Conservation (phyloP, 1,140 invertebrate genomes). For the Eulimnadia texana region DNA sequence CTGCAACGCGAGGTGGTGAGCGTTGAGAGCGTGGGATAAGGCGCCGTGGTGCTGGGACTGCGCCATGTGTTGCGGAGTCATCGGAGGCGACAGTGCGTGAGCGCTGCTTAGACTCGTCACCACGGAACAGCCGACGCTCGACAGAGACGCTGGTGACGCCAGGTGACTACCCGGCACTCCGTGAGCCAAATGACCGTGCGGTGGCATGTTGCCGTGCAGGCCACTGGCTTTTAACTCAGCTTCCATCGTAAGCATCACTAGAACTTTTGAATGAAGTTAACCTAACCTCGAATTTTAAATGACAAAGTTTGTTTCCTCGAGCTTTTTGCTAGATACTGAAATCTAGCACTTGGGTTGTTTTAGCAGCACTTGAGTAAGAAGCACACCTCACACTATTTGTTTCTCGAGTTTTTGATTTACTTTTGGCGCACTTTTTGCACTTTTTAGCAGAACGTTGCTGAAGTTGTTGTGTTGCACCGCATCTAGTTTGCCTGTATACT, state of each 20-base stretch:
- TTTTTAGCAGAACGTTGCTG: too few relatives aligned
- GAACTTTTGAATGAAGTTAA: not conserved
- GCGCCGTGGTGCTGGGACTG: constrained; percentile 43
- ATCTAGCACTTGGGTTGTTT: too few relatives aligned
- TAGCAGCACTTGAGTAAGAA: too few relatives aligned
- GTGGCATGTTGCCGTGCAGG: constrained; percentile 2
- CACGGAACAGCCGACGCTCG: constrained; percentile 9
- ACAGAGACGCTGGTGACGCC: constrained; percentile 1
- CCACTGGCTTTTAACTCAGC: constrained; percentile 49
- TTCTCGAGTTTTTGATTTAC: too few relatives aligned
- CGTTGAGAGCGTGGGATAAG: not conserved
- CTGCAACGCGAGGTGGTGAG: not conserved
- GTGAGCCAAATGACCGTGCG: constrained; percentile 7
- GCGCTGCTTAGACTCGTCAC: constrained; percentile 8
- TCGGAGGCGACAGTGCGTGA: constrained; percentile 15
- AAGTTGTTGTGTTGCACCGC: too few relatives aligned
- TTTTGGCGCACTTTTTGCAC: too few relatives aligned
- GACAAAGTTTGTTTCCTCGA: too few relatives aligned
- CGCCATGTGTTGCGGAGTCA: constrained; percentile 12
- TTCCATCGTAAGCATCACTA: constrained; percentile 73
- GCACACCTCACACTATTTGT: too few relatives aligned
- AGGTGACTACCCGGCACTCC: not conserved
- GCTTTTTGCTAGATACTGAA: too few relatives aligned
- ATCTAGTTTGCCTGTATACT: too few relatives aligned
- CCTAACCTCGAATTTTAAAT: too few relatives aligned